Evolutionary conservation across 2,113 vertebrate species (phyloP), one percentile per base, ranked within the genome.

Genomic region (Hippolais icterina): DNA sequence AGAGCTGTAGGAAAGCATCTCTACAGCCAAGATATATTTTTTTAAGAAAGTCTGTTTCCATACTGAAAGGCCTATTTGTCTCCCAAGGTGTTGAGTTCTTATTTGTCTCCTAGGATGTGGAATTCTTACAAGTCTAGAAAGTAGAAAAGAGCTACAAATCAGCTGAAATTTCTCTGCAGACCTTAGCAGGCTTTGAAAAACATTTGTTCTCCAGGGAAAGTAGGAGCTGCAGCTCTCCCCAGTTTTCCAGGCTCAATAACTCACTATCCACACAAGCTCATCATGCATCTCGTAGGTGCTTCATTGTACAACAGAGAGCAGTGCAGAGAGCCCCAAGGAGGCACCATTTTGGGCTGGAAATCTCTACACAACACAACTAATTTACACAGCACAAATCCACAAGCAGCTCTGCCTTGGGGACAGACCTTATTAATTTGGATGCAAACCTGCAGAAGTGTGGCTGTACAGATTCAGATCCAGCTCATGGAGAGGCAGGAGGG

Each of bases 101-200:
- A 37, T 4, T 76, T 89, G 12, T 82, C 52, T 85, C 61, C 56
- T 28, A 79, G 46, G 49, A 57, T 24, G 17, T 0, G 83, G 69
- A 60, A 52, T 52, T 61, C 70, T 70, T 84, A 50, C 2, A 66
- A 89, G 53, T 20, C 37, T 66, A 47, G 59, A 65, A 91, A 83
- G 63, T 20, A 61, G 24, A 33, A 79, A 87, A 93, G 22, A 85
- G 53, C 81, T 85, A 87, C 65, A 54, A 80, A 50, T 79, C 57
- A 85, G 25, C 49, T 83, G 53, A 87, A 87, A 76, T 85, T 85
- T 72, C 70, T 72, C 78, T 79, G 50, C 41, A 95, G 81, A 85
- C 81, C 37, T 79, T 63, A 69, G 20, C 8, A 61, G 63, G 5
- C 41, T 50, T 82, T 87, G 65, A 72, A 95, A 85, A 94, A 52